Evolutionary conservation across 2,113 vertebrate species (phyloP), one percentile per base, ranked within the genome.

Genomic region (Phainopepla nitens): DNA sequence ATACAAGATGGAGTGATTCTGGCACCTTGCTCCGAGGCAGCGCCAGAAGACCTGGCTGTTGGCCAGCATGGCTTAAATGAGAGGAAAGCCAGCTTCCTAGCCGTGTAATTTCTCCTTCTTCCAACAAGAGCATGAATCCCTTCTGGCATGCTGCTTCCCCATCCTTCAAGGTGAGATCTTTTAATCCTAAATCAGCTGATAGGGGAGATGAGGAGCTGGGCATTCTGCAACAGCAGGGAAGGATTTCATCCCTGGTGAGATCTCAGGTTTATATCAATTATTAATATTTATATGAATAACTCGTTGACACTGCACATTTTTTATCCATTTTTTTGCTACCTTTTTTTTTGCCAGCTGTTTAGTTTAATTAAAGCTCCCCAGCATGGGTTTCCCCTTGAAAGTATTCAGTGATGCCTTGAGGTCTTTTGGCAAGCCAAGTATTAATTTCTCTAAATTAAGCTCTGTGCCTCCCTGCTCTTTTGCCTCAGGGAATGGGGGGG

Each of bases 351-450:
- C 76, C 64, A 80, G 42, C 54, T 61, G 47, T 57, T 94, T 81
- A 13, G 75, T 90, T 94, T 95, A 90, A 95, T 95, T 90, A 94
- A 94, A 83, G 24, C 47, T 86, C 44, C 94, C 20, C 76, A 78
- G 76, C 86, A 41, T n/a, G 62, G 51, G 47, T 47, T 95, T 90
- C 72, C 81, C 62, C 21, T 79, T 92, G 66, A 62, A 50, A 50
- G 31, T 57, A 81, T 60, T 87, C 47, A 87, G 80, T 54, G 56
- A 53, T 88, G 68, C 89, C 79, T 88, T 86, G 77, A 80, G 71
- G 82, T 77, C 45, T 95, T 92, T 66, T 54, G 54, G 68, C 0
- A 0, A 80, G 80, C 68, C 56, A 84, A 54, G 28, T 51, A 80
- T 93, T 92, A 69, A 89, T 90, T 96, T 90, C 71, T 70, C 13